A percentile compares a stretch with the other conserved stretches of the same genome.
These are phyloP conservation scores for Macheiramphus alcinus DNA, from an alignment of 2,113 vertebrate species.

Conservation along the genomic window DNA sequence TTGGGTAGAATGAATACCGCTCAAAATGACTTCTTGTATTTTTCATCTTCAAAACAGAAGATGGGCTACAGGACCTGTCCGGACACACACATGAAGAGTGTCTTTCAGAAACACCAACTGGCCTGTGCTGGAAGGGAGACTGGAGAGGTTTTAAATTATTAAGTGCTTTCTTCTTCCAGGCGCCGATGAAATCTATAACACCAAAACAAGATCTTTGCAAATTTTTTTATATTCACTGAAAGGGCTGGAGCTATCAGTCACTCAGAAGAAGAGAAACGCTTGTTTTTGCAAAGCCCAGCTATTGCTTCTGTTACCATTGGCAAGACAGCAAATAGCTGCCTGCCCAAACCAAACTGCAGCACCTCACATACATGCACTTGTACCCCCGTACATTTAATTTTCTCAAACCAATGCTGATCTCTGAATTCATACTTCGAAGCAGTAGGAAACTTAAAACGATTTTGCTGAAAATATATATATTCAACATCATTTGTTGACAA, in stretches of 20 bases:
- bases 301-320: neutral
- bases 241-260: neutral
- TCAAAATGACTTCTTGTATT: neutral
- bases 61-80: neutral
- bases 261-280: neutral
- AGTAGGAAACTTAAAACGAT: neutral
- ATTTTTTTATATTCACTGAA: neutral
- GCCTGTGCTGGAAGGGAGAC: neutral
- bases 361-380: neutral
- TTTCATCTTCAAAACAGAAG: neutral
- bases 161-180: neutral
- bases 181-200: neutral
- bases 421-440: neutral
- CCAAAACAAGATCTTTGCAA: neutral
- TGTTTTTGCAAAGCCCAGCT: neutral
- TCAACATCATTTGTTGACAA: neutral
- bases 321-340: neutral
- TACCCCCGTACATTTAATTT: neutral
- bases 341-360: neutral
- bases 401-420: neutral
- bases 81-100: neutral
- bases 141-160: neutral
- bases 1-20: neutral
- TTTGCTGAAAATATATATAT: neutral
- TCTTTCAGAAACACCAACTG: neutral